Evolutionary conservation across 2,797 vertebrate species (phyloP).

Genomic region (Acridotheres tristis): DNA sequence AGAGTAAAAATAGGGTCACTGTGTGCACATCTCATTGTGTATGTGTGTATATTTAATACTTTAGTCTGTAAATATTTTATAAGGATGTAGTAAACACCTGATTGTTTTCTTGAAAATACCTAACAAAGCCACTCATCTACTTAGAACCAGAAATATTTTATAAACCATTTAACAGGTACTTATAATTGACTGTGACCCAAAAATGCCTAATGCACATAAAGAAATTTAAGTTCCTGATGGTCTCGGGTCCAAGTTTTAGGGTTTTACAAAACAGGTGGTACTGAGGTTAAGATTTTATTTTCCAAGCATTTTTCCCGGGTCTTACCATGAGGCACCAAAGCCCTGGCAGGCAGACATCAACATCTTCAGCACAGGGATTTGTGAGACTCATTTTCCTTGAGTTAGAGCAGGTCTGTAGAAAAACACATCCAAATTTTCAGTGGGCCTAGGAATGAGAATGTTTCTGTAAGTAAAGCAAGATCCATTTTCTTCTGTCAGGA

Average conservation of each 20-base stretch:
- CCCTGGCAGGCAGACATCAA: not conserved
- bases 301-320: not conserved
- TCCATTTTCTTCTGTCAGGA: too few species aligned
- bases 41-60: not conserved
- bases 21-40: not conserved
- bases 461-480: not conserved
- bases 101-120: not conserved
- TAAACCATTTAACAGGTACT: not conserved
- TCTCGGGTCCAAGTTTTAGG: not conserved
- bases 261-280: not conserved
- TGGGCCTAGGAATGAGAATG: not conserved
- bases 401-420: not conserved
- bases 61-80: not conserved
- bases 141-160: not conserved
- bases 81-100: not conserved
- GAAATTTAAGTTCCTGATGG: not conserved
- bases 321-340: not conserved
- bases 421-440: not conserved
- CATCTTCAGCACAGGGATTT: not conserved
- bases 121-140: not conserved
- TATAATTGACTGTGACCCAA: not conserved
- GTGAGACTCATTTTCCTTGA: not conserved
- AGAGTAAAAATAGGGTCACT: not conserved
- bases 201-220: not conserved
- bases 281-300: not conserved